Evolutionary conservation across 2,797 vertebrate genomes (phyloP).

Genomic region (Cyclopterus lumpus): DNA sequence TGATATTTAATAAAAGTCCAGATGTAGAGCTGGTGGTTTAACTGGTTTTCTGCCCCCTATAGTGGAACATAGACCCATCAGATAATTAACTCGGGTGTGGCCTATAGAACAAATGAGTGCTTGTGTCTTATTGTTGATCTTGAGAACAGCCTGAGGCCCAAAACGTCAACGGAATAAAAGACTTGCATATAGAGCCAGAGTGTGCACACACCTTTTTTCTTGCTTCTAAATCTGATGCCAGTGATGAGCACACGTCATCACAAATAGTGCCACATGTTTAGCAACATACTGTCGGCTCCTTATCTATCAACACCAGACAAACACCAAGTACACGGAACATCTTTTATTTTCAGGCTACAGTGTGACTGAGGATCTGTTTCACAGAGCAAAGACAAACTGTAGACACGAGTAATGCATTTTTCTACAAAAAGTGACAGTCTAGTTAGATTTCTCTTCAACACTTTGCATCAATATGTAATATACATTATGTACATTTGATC

Average conservation of each 20-base stretch:
- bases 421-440: conserved; percentile 45
- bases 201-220: neutral
- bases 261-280: neutral
- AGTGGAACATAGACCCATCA: neutral
- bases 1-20: neutral
- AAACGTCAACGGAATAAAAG: neutral
- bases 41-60: neutral
- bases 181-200: neutral
- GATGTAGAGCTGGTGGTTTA: neutral
- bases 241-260: neutral
- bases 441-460: conserved; percentile 49
- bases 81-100: neutral
- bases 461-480: conserved; percentile 66
- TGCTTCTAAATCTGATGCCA: neutral
- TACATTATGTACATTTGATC: conserved; percentile 73
- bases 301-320: conserved; percentile 5
- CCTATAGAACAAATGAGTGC: neutral
- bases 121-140: neutral
- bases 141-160: neutral
- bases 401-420: conserved; percentile 48
- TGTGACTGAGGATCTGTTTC: conserved; percentile 50
- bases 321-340: conserved; percentile 46
- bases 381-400: conserved; percentile 62
- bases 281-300: neutral
- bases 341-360: conserved; percentile 72